Conservation (phyloP, 2,797 vertebrate species). For the Amblyopsis hoosieri region DNA sequence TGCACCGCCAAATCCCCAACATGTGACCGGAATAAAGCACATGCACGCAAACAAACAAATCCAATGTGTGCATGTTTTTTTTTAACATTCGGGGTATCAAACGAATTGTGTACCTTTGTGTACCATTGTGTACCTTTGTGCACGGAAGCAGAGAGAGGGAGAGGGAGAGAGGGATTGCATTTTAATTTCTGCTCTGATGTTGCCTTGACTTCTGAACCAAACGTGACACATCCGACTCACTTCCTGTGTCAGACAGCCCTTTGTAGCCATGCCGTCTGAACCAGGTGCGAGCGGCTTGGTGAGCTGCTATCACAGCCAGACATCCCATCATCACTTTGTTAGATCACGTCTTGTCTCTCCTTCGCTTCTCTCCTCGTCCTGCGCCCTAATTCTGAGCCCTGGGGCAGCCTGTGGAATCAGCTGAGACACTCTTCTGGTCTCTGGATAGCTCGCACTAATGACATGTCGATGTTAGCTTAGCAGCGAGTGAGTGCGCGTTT, state of each 20-base stretch:
- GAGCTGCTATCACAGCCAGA: neutral
- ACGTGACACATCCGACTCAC: too few relatives aligned
- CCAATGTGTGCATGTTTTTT: too few relatives aligned
- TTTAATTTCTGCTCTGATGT: too few relatives aligned
- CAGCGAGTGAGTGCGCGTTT: constrained; percentile 9
- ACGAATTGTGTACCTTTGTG: too few relatives aligned
- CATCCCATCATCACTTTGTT: constrained; percentile 4
- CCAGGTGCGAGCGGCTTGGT: neutral
- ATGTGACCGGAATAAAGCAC: too few relatives aligned
- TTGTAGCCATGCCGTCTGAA: too few relatives aligned
- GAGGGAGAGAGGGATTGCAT: neutral
- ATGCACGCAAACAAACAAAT: too few relatives aligned
- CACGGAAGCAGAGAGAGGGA: neutral
- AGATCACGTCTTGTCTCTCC: constrained; percentile 6
- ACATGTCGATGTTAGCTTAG: constrained; percentile 45
- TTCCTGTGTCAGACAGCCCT: too few relatives aligned
- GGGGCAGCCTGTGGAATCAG: constrained; percentile 12
- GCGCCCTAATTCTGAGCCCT: neutral
- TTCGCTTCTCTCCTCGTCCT: constrained; percentile 5
- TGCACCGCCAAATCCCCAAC: too few relatives aligned
- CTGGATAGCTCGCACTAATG: constrained; percentile 46
- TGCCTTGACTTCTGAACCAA: too few relatives aligned
- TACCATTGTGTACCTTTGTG: too few relatives aligned
- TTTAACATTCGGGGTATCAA: too few relatives aligned
- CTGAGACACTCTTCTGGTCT: constrained; percentile 32